A percentile compares a stretch with the other conserved stretches of the same genome.
phyloP scores from a whole-genome alignment of 1,140 invertebrate species.

The Trinorchestia longiramus region DNA sequence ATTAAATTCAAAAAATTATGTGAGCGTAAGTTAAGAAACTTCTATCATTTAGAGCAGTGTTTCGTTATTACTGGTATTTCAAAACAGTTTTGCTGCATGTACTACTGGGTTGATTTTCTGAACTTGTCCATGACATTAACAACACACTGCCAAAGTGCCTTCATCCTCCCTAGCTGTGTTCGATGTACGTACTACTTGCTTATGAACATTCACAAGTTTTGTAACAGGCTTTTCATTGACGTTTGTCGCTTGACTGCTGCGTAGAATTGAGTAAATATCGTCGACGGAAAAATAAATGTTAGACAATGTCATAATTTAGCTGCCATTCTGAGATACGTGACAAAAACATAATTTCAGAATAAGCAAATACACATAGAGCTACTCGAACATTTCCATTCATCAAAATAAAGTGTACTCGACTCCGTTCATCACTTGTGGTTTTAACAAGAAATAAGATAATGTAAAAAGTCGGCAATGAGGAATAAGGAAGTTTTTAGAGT shows the following conservation, averaged over 20 bases:
- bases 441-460: too few relatives aligned
- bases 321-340: neutral
- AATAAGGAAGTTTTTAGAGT: too few relatives aligned
- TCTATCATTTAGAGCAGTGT: neutral
- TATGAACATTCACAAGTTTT: neutral
- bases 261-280: neutral
- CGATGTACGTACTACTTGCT: neutral
- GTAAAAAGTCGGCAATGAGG: too few relatives aligned
- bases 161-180: neutral
- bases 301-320: neutral
- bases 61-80: neutral
- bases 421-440: too few relatives aligned
- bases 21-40: neutral
- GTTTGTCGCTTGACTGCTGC: neutral
- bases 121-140: neutral
- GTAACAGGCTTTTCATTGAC: neutral
- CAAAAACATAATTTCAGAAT: neutral
- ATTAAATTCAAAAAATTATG: neutral
- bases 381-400: neutral
- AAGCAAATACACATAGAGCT: neutral
- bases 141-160: neutral
- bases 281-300: neutral
- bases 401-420: neutral
- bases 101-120: neutral
- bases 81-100: neutral